Evolutionary conservation across 2,797 vertebrate genomes (phyloP), one percentile per base, ranked within the genome.

Genomic region (Centroberyx gerrardi): DNA sequence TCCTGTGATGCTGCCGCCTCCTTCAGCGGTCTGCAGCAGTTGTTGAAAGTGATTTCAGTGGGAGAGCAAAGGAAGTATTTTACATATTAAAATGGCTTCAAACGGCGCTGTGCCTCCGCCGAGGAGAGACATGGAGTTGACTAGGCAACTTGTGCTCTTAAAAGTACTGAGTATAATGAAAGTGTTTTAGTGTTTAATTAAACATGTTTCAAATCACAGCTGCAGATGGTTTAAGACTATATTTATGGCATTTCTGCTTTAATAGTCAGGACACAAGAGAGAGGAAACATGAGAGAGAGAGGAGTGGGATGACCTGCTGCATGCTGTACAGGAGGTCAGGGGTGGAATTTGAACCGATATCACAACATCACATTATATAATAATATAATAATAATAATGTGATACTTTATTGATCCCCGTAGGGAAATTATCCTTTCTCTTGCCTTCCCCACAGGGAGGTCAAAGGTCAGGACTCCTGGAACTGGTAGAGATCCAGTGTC

Each of bases 31-130:
- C 81, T 67, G 62, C 77, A 63, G 72, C 76, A 81, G 81, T 86
- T 82, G 81, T 88, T 87, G 68, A 85, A 82, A 84, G 71, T 44
- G 56, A 76, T 84, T 89, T 90, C 74, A 71, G 71, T 75, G 76
- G 68, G 51, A 76, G 72, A 72, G 58, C 49, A 66, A 72, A 82
- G 82, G 82, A 87, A 88, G 80, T 82, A 82, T 84, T 86, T 87
- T 68, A 74, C 80, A 78, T 75, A 77, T 87, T 87, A 86, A 91
- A 83, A 78, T 81, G 64, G 63, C 79, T 68, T 87, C 72, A 77
- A 81, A 79, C 87, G 75, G 78, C 33, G 15, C 48, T 13, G 68
- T 68, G 80, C 74, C 74, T 59, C 52, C 1, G 0, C 68, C 14
- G 79, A 70, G 73, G 67, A 1, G 40, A 81, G 81, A 78, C 8